Percentiles rank a stretch among this genome's conserved stretches.
Conservation (phyloP, 2,113 vertebrate species). For the Ceyx margarethae region DNA sequence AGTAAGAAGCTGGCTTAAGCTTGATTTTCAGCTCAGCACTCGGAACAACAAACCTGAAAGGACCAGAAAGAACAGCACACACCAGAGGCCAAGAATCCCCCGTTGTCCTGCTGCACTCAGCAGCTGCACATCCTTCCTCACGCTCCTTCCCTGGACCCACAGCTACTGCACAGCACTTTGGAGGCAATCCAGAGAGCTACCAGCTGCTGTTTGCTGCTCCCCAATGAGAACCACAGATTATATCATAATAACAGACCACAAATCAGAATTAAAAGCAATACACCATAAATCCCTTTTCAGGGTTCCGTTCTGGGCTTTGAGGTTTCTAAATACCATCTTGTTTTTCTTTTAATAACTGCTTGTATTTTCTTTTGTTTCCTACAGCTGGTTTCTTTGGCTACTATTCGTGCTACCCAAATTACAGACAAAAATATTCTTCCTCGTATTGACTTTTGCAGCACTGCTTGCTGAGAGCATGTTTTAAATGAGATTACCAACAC, state of each 20-base stretch:
- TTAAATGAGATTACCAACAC: background rate
- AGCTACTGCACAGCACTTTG: constrained; percentile 39
- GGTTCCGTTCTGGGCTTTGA: background rate
- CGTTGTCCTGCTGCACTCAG: no score
- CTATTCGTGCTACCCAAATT: background rate
- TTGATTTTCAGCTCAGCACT: background rate
- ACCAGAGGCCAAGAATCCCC: background rate
- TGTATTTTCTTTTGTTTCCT: background rate
- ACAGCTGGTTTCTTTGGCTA: background rate
- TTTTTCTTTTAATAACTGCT: background rate
- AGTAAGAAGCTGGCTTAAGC: background rate
- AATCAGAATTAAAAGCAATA: constrained; percentile 16
- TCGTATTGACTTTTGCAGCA: background rate
- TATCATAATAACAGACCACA: constrained; percentile 44
- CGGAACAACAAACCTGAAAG: background rate
- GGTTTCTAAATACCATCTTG: background rate
- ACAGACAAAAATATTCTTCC: background rate
- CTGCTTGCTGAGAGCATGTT: background rate
- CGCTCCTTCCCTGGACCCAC: background rate
- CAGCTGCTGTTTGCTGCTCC: constrained; percentile 50
- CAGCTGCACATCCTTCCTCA: background rate
- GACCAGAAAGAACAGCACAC: background rate
- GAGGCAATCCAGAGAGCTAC: constrained; percentile 48
- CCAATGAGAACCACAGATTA: constrained; percentile 23
- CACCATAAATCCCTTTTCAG: background rate